Evolutionary conservation across 1,140 invertebrate genomes (phyloP), one percentile per base, ranked within the genome.

Genomic region (Teleopsis dalmanni): DNA sequence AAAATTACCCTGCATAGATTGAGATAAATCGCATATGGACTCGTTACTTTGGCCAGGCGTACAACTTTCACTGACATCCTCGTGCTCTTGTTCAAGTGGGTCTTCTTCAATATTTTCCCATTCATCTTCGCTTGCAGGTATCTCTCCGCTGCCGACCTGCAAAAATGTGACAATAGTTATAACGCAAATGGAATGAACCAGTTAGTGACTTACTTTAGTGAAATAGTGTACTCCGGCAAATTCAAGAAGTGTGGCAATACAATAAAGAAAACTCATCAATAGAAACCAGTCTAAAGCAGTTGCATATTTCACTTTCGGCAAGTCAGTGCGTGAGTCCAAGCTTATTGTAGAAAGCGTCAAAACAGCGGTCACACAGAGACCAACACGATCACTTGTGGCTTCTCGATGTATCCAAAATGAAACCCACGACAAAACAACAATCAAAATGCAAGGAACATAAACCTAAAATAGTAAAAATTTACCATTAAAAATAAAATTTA

Each of bases 371-470:
- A 95, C 91, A 18, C 92, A 91, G 23, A 80, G 66, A 2, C 79
- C 78, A 1, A 82, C 80, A 3, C 81, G 73, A 55, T 82, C 81
- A 51, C 83, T 82, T 1, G 89, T 93, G 0, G 93, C 93, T 73
- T 97, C 93, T 21, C 92, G 78, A 74, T 96, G 91, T 57, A 95
- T 91, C 91, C 92, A 97, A 69, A 97, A 97, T 0, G 91, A 93
- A 0, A 97, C 92, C 91, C 92, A 98, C 0, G 91, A 95, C 1
- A 97, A 74, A 2, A 95, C 87, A 1, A 96, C 93, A 50, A 96
- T 92, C 40, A 97, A 76, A 41, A 92, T 90, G 63, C 93, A 96
- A 0, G 95, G 94, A 21, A 95, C 81, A 71, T 95, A 95, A 11
- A 94, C 90, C 76, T 88, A 73, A 21, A 8, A 8, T 8, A 14